Conservation (phyloP, 2,797 vertebrate genomes). For the Sylvia borin region DNA sequence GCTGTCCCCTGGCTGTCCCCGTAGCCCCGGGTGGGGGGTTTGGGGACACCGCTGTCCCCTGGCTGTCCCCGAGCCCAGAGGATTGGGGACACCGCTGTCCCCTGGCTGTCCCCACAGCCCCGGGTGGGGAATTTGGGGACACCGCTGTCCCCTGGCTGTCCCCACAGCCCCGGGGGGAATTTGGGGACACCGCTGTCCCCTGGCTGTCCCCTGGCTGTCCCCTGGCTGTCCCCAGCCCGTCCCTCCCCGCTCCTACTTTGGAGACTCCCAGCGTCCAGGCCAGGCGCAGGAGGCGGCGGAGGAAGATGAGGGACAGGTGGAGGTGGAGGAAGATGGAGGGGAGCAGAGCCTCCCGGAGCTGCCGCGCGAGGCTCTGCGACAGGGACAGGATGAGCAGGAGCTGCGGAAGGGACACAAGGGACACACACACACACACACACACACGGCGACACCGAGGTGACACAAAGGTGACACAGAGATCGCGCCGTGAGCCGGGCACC, state of each 20-base stretch:
- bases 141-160: too few relatives aligned
- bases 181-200: too few relatives aligned
- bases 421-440: background rate
- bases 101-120: too few relatives aligned
- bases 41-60: too few relatives aligned
- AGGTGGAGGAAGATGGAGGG: slow-evolving; percentile 82
- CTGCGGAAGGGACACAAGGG: slow-evolving; percentile 75
- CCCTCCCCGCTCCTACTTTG: slow-evolving; percentile 80
- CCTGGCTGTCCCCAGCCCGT: too few relatives aligned
- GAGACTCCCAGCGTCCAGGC: slow-evolving; percentile 69
- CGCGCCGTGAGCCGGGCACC: background rate
- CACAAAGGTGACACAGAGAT: slow-evolving; percentile 19
- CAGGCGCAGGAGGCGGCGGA: slow-evolving; percentile 78
- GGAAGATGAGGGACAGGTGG: slow-evolving; percentile 82
- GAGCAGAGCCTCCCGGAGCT: slow-evolving; percentile 84
- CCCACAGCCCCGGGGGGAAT: too few relatives aligned
- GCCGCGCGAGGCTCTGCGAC: slow-evolving; percentile 85
- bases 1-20: too few relatives aligned
- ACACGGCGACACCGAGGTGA: background rate
- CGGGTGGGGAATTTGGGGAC: too few relatives aligned
- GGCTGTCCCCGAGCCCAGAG: too few relatives aligned
- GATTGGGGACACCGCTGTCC: too few relatives aligned
- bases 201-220: too few relatives aligned
- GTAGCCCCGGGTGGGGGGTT: too few relatives aligned
- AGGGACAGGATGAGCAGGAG: slow-evolving; percentile 88